Evolutionary conservation across 2,113 vertebrate genomes (phyloP).

Genomic region (Microcebus tavaratra): DNA sequence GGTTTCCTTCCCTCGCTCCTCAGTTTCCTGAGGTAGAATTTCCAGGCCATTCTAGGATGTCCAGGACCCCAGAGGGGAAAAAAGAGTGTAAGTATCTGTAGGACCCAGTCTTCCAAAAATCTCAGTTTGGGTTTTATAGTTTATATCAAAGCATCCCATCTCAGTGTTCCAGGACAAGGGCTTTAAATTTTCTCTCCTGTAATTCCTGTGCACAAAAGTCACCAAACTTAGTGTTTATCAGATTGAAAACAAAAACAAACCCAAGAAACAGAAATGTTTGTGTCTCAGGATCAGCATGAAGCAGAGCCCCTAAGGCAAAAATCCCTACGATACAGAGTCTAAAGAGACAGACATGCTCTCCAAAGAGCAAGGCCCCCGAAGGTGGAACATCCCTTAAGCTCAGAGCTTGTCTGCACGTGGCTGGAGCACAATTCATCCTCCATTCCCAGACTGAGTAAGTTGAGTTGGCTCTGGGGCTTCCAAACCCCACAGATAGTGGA

Average conservation of each 20-base stretch:
- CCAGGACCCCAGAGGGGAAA: background rate
- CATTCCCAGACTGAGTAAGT: background rate
- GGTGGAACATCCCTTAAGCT: background rate
- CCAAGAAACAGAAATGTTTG: background rate
- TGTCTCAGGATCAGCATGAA: background rate
- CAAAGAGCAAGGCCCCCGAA: accelerated
- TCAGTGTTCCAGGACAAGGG: background rate
- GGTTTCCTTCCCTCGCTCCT: background rate
- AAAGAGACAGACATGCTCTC: accelerated
- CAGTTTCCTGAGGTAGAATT: background rate
- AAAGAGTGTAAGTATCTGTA: accelerated
- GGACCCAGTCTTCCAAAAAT: background rate
- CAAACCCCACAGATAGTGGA: background rate
- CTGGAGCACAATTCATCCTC: no score
- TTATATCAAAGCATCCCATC: background rate
- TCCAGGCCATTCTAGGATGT: background rate
- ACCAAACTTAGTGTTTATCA: background rate
- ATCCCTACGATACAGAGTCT: background rate
- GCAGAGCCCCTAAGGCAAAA: no score
- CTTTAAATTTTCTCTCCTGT: background rate
- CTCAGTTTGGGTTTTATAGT: background rate
- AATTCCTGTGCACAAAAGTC: background rate
- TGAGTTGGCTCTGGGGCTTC: background rate
- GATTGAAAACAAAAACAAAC: background rate
- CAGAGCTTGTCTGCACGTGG: background rate